A percentile compares a stretch with the other conserved stretches of the same genome.
Conservation (phyloP, 2,888 invertebrate genomes). For the Drosophila mercatorum region DNA sequence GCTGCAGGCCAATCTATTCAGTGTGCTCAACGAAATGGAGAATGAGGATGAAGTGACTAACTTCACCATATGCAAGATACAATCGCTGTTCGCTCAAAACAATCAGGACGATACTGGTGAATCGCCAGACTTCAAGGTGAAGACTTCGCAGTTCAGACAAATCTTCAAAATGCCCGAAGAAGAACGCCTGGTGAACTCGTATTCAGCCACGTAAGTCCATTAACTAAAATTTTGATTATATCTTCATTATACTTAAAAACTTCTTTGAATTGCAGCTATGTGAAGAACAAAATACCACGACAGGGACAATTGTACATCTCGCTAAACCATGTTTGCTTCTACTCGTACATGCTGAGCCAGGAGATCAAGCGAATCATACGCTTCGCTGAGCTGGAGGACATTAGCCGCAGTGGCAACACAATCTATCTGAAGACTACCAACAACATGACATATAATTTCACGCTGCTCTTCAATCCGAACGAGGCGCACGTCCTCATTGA, state of each 20-base stretch:
- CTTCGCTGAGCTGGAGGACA: constrained; percentile 91
- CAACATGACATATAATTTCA: constrained; percentile 93
- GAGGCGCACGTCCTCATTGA: constrained; percentile 97
- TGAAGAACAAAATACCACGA: constrained; percentile 96
- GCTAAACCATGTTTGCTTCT: constrained; percentile 97
- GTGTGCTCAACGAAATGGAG: constrained; percentile 95
- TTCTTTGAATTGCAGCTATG: constrained; percentile 88
- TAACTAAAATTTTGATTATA: not conserved
- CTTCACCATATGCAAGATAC: constrained; percentile 98
- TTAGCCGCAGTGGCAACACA: constrained; percentile 90
- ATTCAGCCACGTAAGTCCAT: constrained; percentile 92
- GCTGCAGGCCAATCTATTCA: constrained; percentile 94
- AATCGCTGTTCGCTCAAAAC: constrained; percentile 94
- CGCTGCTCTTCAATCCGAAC: constrained; percentile 93
- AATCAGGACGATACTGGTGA: constrained; percentile 83
- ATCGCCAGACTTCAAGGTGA: constrained; percentile 88
- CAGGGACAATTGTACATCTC: constrained; percentile 99
- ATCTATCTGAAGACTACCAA: constrained; percentile 94
- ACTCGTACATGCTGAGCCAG: constrained; percentile 96
- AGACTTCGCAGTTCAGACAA: constrained; percentile 94
- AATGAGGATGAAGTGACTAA: constrained; percentile 96
- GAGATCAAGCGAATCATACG: constrained; percentile 94
- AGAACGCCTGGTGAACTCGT: constrained; percentile 98
- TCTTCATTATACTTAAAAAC: no score
- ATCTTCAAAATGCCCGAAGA: constrained; percentile 96